Evolutionary conservation across 2,888 invertebrate species (phyloP).

Genomic region (Epinotia ramella): DNA sequence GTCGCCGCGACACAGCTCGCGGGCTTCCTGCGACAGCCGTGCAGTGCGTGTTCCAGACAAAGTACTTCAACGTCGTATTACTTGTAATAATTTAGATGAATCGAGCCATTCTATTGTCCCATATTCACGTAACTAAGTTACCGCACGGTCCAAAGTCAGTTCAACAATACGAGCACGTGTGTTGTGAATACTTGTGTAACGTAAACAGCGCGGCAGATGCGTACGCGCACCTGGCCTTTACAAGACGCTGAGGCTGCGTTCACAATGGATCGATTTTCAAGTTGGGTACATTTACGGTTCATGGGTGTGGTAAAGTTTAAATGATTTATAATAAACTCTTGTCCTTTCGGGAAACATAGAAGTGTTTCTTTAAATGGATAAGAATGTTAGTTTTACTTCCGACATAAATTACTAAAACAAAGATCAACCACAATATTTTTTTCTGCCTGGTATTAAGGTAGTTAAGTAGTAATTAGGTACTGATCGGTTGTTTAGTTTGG

Average conservation of each 20-base stretch:
- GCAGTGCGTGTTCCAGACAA: too few relatives aligned
- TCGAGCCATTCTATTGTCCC: too few relatives aligned
- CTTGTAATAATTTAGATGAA: background rate
- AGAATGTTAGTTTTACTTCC: too few relatives aligned
- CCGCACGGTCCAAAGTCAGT: background rate
- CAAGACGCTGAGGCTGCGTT: constrained; percentile 31
- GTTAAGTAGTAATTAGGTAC: too few relatives aligned
- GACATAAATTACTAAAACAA: too few relatives aligned
- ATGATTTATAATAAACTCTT: background rate
- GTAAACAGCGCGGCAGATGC: constrained; percentile 66
- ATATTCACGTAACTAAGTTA: constrained; percentile 35
- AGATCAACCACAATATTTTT: too few relatives aligned
- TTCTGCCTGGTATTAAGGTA: too few relatives aligned
- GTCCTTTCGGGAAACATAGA: too few relatives aligned
- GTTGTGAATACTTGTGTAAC: constrained; percentile 48
- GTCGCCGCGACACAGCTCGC: too few relatives aligned
- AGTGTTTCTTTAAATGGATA: too few relatives aligned
- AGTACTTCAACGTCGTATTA: background rate
- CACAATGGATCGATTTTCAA: constrained; percentile 7
- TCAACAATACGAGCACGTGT: constrained; percentile 35
- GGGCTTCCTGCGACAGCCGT: too few relatives aligned
- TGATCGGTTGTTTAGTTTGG: too few relatives aligned
- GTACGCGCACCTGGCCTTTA: constrained; percentile 63
- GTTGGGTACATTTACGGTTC: background rate
- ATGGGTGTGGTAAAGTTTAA: background rate